Conservation (phyloP, 1,140 invertebrate genomes). For the Dufourea novaeangliae region DNA sequence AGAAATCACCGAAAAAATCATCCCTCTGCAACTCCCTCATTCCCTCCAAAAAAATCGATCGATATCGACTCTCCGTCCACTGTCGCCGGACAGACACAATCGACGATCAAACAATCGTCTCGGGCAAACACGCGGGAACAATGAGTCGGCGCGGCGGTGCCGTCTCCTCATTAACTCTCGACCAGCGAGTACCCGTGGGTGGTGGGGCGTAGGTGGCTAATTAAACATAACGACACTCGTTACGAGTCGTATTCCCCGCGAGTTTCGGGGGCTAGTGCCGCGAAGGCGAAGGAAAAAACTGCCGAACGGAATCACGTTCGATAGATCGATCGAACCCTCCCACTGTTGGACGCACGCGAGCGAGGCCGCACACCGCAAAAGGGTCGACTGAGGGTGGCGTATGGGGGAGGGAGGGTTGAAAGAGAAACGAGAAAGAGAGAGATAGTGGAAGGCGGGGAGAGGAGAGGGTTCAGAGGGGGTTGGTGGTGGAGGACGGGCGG, state of each 20-base stretch:
- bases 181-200: not conserved
- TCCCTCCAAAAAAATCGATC: not conserved
- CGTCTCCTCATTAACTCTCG: slow-evolving; percentile 50
- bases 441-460: slow-evolving; percentile 41
- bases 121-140: slow-evolving; percentile 28
- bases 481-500: slow-evolving; percentile 14
- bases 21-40: no score
- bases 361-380: slow-evolving; percentile 69
- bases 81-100: not conserved
- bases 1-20: no score
- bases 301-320: slow-evolving; percentile 52
- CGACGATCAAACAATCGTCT: slow-evolving; percentile 1
- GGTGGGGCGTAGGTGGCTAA: slow-evolving; percentile 15
- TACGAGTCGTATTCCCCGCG: not conserved
- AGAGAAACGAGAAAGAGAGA: slow-evolving; percentile 46
- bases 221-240: slow-evolving; percentile 47
- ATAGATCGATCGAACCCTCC: slow-evolving; percentile 66
- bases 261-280: not conserved
- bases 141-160: slow-evolving; percentile 14
- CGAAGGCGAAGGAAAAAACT: slow-evolving; percentile 31
- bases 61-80: not conserved
- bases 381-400: slow-evolving; percentile 53
- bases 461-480: slow-evolving; percentile 40
- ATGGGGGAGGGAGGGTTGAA: slow-evolving; percentile 52
- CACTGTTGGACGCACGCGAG: slow-evolving; percentile 66